Evolutionary conservation across 1,140 invertebrate genomes (phyloP).

Genomic region (Dendroctonus ponderosae): DNA sequence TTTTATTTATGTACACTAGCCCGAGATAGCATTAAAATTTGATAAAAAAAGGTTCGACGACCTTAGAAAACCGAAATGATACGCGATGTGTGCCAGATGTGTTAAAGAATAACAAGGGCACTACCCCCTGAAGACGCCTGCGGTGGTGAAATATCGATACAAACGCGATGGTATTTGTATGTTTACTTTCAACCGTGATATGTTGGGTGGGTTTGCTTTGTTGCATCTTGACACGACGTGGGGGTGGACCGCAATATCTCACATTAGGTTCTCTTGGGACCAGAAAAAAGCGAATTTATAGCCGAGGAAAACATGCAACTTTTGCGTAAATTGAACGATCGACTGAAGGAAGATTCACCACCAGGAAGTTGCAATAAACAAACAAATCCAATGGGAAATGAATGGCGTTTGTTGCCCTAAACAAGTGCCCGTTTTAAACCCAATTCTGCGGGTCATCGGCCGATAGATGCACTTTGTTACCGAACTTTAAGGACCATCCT

Average conservation of each 20-base stretch:
- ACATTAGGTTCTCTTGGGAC: too few species aligned
- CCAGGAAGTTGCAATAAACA: not conserved
- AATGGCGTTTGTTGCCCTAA: not conserved
- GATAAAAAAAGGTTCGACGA: slow-evolving; percentile 10
- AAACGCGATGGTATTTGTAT: too few species aligned
- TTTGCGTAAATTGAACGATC: too few species aligned
- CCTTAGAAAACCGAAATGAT: slow-evolving; percentile 2
- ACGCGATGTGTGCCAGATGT: slow-evolving; percentile 6
- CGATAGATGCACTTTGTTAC: slow-evolving; percentile 13
- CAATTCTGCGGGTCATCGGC: slow-evolving; percentile 4
- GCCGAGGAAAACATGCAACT: too few species aligned
- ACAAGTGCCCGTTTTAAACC: not conserved
- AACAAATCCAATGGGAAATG: not conserved
- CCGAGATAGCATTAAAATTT: slow-evolving; percentile 16
- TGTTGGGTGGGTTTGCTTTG: too few species aligned
- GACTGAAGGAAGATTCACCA: too few species aligned
- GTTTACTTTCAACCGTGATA: too few species aligned
- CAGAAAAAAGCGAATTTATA: too few species aligned
- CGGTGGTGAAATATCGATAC: too few species aligned
- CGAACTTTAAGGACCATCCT: slow-evolving; percentile 10
- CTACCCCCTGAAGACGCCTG: too few species aligned
- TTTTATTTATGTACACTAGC: slow-evolving; percentile 14
- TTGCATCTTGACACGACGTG: too few species aligned
- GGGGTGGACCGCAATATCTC: too few species aligned
- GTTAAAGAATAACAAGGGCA: not conserved